Conservation (phyloP, 2,888 invertebrate species). For the Acrobasis repandana region DNA sequence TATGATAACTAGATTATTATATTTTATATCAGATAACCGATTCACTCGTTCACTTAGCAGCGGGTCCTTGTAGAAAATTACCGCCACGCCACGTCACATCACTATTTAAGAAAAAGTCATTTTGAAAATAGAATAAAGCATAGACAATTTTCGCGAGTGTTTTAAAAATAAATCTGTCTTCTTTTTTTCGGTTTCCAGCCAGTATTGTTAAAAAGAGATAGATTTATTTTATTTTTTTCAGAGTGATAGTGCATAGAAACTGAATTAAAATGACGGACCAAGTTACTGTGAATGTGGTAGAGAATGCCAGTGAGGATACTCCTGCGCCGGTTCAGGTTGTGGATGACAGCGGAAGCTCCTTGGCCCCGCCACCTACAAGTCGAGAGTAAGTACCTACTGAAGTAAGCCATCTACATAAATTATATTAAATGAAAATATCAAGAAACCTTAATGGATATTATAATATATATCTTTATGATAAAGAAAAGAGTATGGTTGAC, state of each 20-base stretch:
- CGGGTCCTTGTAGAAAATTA: constrained; percentile 55
- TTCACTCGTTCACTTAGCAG: constrained; percentile 57
- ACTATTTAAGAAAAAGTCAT: constrained; percentile 18
- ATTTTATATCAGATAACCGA: constrained; percentile 57
- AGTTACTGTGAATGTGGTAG: constrained; percentile 60
- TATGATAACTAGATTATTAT: constrained; percentile 66
- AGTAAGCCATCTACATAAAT: too few relatives aligned
- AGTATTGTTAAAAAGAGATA: constrained; percentile 29
- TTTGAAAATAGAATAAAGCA: not conserved
- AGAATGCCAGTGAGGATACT: constrained; percentile 36
- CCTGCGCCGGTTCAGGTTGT: constrained; percentile 33
- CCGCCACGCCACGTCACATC: constrained; percentile 38
- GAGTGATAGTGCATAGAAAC: constrained; percentile 27
- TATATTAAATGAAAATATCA: too few relatives aligned
- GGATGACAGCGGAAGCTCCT: constrained; percentile 32
- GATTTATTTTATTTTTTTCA: constrained; percentile 31
- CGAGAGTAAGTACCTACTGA: too few relatives aligned
- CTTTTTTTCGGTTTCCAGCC: constrained; percentile 24
- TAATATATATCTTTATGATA: too few relatives aligned
- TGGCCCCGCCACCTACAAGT: constrained; percentile 9
- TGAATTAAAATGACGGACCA: constrained; percentile 56
- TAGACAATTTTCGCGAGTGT: constrained; percentile 23
- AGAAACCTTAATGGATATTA: too few relatives aligned
- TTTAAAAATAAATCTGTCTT: constrained; percentile 29
- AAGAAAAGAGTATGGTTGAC: too few relatives aligned